phyloP scores from a whole-genome alignment of 2,888 invertebrate genomes.

The Leucoptera coffeella region DNA sequence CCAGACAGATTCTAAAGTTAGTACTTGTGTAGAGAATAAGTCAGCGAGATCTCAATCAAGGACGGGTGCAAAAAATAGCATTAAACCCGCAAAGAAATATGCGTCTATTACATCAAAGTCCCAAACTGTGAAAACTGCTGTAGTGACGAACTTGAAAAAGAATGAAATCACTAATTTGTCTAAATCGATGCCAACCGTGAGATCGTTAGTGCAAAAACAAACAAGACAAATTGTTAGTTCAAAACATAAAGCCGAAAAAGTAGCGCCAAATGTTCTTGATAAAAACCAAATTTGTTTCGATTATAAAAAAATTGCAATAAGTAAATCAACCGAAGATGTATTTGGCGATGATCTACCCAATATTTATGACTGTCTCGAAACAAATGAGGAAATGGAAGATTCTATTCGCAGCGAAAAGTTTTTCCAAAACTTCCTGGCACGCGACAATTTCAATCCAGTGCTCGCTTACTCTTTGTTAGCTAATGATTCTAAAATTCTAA shows the following conservation, averaged over 20 bases:
- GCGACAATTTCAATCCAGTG: constrained; percentile 23
- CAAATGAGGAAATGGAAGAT: constrained; percentile 40
- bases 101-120: neutral
- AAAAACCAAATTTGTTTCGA: neutral
- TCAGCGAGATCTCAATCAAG: too few relatives aligned
- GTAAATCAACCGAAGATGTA: constrained; percentile 21
- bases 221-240: neutral
- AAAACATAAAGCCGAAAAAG: neutral
- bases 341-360: constrained; percentile 26
- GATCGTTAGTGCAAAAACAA: constrained; percentile 14
- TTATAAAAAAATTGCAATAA: too few relatives aligned
- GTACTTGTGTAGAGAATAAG: neutral
- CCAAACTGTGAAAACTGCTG: constrained; percentile 17
- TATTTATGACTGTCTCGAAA: constrained; percentile 19
- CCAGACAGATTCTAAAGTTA: neutral
- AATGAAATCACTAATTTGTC: constrained; percentile 28
- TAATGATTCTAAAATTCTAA: constrained; percentile 56
- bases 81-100: too few relatives aligned
- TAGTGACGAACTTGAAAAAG: constrained; percentile 32
- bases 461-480: constrained; percentile 17
- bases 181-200: constrained; percentile 10
- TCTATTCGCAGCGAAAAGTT: constrained; percentile 58
- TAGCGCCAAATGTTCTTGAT: neutral
- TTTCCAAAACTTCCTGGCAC: constrained; percentile 65
- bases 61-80: too few relatives aligned